Percentiles rank a stretch among this genome's conserved stretches.
Evolutionary conservation across 2,113 vertebrate species (phyloP).

Genomic region (Fregetta grallaria): DNA sequence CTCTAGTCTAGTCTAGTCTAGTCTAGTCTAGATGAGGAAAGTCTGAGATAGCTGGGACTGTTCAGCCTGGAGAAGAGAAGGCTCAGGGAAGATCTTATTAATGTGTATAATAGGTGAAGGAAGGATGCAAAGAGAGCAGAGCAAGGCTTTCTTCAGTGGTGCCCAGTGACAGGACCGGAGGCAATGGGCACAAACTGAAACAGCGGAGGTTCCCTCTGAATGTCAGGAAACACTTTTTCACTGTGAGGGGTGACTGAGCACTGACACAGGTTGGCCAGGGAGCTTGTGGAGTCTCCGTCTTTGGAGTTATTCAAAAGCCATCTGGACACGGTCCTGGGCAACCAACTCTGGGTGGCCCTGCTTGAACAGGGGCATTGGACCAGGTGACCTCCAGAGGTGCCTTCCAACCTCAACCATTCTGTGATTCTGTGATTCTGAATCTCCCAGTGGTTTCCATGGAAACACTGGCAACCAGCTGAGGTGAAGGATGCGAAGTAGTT

Average conservation of each 20-base stretch:
- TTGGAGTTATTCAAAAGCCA: not conserved
- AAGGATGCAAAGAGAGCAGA: not conserved
- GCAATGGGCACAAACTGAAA: not conserved
- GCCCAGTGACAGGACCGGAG: not conserved
- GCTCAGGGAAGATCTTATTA: not conserved
- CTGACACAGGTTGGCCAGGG: not conserved
- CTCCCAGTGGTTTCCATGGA: not conserved
- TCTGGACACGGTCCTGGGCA: not conserved
- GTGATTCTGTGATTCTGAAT: not conserved
- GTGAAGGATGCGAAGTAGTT: not conserved
- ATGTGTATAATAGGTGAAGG: not conserved
- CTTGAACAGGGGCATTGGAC: not conserved
- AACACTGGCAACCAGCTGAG: not conserved
- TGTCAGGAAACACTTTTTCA: not conserved
- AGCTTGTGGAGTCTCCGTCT: not conserved
- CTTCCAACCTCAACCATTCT: not conserved
- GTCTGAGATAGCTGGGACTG: not conserved
- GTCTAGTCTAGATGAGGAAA: not conserved
- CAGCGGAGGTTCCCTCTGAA: not conserved
- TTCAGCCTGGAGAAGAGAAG: not conserved
- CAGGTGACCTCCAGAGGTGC: not conserved
- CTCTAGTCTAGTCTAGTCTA: not conserved
- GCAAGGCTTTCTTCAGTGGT: not conserved
- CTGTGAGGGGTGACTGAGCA: not conserved
- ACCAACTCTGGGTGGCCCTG: not conserved